Evolutionary conservation across 2,797 vertebrate species (phyloP).

Genomic region (Syngnathus acus): DNA sequence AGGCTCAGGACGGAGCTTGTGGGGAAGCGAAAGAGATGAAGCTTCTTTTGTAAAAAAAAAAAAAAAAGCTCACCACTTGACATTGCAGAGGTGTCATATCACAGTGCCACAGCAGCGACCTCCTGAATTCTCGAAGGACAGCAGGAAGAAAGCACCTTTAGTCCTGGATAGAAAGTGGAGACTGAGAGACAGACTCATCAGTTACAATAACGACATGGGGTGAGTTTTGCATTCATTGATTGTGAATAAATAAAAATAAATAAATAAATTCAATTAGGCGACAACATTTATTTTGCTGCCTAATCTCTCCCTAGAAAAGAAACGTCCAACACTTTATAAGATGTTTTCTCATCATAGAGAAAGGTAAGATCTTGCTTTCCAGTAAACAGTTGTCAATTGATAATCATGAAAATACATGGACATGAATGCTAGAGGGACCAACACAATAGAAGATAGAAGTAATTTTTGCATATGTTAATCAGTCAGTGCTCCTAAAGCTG

Average conservation of each 20-base stretch:
- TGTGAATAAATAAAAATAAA: not conserved
- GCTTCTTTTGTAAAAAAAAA: not conserved
- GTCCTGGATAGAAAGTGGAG: constrained; percentile 15
- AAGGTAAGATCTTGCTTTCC: constrained; percentile 56
- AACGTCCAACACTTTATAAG: constrained; percentile 56
- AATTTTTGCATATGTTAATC: not conserved
- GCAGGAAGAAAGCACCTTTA: constrained; percentile 42
- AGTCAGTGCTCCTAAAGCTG: not conserved
- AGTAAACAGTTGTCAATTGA: not conserved
- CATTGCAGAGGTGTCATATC: not conserved
- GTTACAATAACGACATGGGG: constrained; percentile 61
- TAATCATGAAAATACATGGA: not conserved
- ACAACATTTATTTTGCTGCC: not conserved
- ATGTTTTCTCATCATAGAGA: constrained; percentile 79
- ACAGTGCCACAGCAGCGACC: constrained; percentile 19
- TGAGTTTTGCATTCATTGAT: constrained; percentile 37
- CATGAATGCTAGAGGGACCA: not conserved
- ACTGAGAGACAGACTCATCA: constrained; percentile 11
- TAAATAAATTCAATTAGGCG: not conserved
- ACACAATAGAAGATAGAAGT: not conserved
- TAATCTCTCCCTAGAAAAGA: constrained; percentile 50
- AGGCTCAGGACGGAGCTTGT: not conserved
- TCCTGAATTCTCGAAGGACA: constrained; percentile 28
- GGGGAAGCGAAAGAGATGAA: not conserved
- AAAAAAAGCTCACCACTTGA: not conserved